Conservation (phyloP, 2,113 vertebrate genomes). For the Albula goreensis region DNA sequence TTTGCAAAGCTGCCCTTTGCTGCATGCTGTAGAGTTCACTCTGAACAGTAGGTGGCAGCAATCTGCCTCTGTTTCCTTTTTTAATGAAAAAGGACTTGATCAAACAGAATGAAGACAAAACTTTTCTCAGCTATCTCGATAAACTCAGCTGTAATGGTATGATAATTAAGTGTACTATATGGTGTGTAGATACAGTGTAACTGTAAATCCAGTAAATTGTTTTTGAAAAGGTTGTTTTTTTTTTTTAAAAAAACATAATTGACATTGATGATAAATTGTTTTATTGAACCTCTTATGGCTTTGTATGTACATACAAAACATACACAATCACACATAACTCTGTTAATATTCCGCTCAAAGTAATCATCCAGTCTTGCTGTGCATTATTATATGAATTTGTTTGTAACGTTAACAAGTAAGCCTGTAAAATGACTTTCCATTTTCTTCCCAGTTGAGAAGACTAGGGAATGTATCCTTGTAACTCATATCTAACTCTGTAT, state of each 20-base stretch:
- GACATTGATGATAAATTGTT: neutral
- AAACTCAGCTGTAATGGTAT: neutral
- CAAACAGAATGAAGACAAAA: neutral
- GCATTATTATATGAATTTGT: no score
- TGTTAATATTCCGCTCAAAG: no score
- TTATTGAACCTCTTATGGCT: neutral
- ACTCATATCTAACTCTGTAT: neutral
- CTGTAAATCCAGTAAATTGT: neutral
- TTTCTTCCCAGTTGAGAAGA: no score
- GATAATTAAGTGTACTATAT: neutral
- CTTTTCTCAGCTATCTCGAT: neutral
- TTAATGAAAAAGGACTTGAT: neutral
- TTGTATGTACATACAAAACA: neutral
- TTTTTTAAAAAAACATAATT: no score
- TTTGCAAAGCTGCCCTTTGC: no score
- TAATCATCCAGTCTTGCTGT: no score
- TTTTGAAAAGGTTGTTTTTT: neutral
- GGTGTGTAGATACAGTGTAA: neutral
- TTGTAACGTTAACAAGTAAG: no score
- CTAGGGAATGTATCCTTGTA: no score
- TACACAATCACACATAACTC: no score
- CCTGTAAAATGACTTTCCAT: no score
- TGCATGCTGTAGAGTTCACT: neutral
- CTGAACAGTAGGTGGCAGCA: conserved; percentile 2
- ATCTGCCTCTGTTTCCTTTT: neutral